phyloP scores from a whole-genome alignment of 2,888 invertebrate genomes.

The Dolomedes plantarius region DNA sequence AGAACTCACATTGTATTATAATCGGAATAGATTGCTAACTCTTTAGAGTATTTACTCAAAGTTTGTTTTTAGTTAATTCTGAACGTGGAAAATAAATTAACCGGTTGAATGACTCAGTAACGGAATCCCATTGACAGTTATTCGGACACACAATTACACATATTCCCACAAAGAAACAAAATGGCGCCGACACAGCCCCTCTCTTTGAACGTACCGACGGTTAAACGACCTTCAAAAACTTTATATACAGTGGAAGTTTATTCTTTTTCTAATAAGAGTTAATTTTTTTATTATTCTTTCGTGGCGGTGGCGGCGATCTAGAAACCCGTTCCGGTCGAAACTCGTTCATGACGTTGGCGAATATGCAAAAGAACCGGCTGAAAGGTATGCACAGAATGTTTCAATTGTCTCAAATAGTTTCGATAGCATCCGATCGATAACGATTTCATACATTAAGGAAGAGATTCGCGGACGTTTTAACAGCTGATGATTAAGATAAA shows the following conservation, averaged over 20 bases:
- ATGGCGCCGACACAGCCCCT: not conserved
- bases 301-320: constrained; percentile 1
- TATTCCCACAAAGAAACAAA: not conserved
- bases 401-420: not conserved
- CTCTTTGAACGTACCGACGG: not conserved
- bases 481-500: too few species aligned
- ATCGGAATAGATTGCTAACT: too few species aligned
- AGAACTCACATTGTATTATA: too few species aligned
- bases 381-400: constrained; percentile 4
- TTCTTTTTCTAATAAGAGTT: not conserved
- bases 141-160: too few species aligned
- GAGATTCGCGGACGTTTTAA: too few species aligned
- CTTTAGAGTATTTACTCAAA: too few species aligned
- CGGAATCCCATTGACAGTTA: too few species aligned
- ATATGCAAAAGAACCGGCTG: not conserved
- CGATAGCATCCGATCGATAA: not conserved
- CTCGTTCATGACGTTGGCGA: constrained; percentile 1
- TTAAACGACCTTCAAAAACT: not conserved
- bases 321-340: not conserved
- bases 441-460: too few species aligned
- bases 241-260: not conserved
- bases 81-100: too few species aligned
- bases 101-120: too few species aligned
- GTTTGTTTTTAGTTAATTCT: too few species aligned
- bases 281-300: not conserved